These are phyloP conservation scores for Invenusta paracnida DNA, from an alignment of 2,888 invertebrate species.

Conservation along the genomic window DNA sequence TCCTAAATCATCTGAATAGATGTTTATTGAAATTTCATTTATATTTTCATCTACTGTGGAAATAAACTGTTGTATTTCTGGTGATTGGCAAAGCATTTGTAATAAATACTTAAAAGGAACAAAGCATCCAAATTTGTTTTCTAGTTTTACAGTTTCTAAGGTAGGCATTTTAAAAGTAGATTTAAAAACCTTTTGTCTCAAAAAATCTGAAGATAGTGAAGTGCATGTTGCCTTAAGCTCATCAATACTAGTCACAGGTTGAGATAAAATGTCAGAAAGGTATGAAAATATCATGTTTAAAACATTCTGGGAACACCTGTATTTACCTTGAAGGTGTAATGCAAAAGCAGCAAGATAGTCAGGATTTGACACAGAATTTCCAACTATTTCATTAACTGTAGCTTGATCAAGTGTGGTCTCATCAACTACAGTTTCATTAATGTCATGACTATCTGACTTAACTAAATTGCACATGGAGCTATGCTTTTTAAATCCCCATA, in stretches of 20 bases:
- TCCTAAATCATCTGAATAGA: conserved; percentile 33
- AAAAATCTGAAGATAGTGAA: neutral
- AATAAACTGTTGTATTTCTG: neutral
- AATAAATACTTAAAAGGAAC: neutral
- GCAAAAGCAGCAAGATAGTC: neutral
- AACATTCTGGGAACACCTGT: conserved; percentile 9
- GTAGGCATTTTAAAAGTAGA: neutral
- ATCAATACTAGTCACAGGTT: neutral
- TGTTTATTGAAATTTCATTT: neutral
- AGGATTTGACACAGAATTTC: neutral
- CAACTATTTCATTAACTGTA: neutral
- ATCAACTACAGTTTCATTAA: too few species aligned
- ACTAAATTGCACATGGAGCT: too few species aligned
- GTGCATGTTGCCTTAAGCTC: neutral
- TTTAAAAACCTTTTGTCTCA: neutral
- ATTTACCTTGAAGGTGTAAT: neutral
- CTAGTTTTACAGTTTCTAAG: neutral
- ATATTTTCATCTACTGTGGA: neutral
- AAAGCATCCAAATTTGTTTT: neutral
- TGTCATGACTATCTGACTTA: too few species aligned
- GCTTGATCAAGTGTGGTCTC: neutral
- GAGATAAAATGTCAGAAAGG: neutral
- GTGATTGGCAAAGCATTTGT: neutral
- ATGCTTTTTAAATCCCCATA: neutral
- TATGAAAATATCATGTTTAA: neutral